Evolutionary conservation across 2,797 vertebrate species (phyloP).

Genomic region (Furcifer pardalis): DNA sequence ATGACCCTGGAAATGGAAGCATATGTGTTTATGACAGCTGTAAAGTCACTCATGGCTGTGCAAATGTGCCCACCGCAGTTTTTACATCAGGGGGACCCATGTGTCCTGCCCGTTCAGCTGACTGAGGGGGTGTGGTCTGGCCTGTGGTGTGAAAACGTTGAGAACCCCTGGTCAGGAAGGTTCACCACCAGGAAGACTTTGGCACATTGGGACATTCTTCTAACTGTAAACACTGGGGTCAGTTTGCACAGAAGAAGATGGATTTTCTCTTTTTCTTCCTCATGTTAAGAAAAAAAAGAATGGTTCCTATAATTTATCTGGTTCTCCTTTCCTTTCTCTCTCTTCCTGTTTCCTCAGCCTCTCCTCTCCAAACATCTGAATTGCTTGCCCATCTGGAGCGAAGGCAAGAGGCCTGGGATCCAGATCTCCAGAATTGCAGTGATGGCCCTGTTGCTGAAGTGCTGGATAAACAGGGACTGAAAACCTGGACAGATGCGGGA

Average conservation of each 20-base stretch:
- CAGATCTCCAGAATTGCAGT: not conserved
- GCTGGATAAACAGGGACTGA: not conserved
- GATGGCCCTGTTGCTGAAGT: not conserved
- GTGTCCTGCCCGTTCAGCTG: too few species aligned
- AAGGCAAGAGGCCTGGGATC: conserved; percentile 1
- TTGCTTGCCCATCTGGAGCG: conserved; percentile 3
- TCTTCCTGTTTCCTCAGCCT: not conserved
- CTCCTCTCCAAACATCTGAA: conserved; percentile 35
- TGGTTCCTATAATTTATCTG: not conserved
- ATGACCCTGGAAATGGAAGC: too few species aligned
- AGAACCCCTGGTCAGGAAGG: too few species aligned
- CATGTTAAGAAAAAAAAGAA: not conserved
- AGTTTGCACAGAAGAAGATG: not conserved
- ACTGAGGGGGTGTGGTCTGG: too few species aligned
- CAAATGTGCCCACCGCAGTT: too few species aligned
- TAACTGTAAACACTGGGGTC: not conserved
- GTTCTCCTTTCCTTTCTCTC: not conserved
- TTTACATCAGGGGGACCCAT: too few species aligned
- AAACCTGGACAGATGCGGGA: not conserved
- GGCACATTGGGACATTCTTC: too few species aligned
- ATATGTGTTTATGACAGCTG: too few species aligned
- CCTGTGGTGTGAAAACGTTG: too few species aligned
- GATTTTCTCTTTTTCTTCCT: not conserved
- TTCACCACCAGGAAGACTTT: too few species aligned
- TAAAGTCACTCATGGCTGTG: too few species aligned